Base-by-base conservation (phyloP, 37 sponge, comb jelly and placozoan species). In the Chondrilla cf. caribensis region DNA sequence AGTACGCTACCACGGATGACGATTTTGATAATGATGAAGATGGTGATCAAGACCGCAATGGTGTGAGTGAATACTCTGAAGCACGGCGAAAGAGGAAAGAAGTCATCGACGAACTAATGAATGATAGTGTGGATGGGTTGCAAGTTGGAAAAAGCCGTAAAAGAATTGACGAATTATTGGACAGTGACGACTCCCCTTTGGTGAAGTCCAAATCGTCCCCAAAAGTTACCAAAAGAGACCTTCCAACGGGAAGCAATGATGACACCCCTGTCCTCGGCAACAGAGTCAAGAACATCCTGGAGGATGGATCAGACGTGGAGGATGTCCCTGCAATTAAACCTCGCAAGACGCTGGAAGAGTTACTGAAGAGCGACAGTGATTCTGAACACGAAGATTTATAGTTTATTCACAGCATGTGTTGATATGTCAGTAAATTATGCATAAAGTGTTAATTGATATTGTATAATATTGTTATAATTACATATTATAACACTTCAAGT, bases 351-450 rank as follows among this genome's bases (percentile, higher is more conserved):
- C 6, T 73, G 36, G 76, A 73, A 9, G 76, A 73, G 44, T 37
- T 73, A 6, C 76, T 73, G 29, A 73, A 37, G 44, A 73, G 76
- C 40, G 76, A 73, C 44, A 73, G 76, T 40, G 76, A 73, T n/a
- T 37, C 38, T 11, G 76, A 73, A 9, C 31, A 40, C 22, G 76
- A 73, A 38, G 44, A 73, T 73, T 42, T 73, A 42, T 73, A 73
- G 51, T 47, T 6, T 47, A 47, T 47, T 47, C 51, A 47, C 11
- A 47, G 51, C 51, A 47, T 47, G 51, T 47, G 51, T 47, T 11
- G 51, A 47, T 47, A 47, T 47, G 51, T 47, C 11, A 11, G 11
- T 47, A 47, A 14, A 47, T 6, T 47, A 11, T 11, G 11, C 51
- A 47, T 11, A 47, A 11, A 47, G n/a, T n/a, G n/a, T n/a, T 11